A percentile compares a stretch with the other conserved stretches of the same genome.
These are phyloP conservation scores for Athalia cordata DNA, from an alignment of 2,888 invertebrate genomes.

Conservation along the genomic window DNA sequence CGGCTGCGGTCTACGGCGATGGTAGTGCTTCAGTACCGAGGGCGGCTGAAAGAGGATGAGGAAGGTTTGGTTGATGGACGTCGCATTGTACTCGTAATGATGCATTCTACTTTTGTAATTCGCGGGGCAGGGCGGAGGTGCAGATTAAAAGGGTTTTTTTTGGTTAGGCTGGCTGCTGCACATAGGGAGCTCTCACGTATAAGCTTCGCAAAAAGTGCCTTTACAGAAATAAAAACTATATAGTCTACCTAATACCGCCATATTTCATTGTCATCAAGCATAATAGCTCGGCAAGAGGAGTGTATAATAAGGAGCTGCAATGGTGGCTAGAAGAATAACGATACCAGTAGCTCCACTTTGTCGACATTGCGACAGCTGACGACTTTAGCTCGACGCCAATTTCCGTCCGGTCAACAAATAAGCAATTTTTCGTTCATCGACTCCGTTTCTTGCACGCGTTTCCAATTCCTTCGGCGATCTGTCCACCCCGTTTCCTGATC, in stretches of 20 bases:
- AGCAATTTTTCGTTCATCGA: slow-evolving; percentile 24
- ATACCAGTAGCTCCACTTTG: background rate
- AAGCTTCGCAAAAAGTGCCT: slow-evolving; percentile 51
- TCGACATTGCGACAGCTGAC: slow-evolving; percentile 6
- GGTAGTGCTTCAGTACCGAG: slow-evolving; percentile 57
- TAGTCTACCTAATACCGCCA: slow-evolving; percentile 14
- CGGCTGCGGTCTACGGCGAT: slow-evolving; percentile 61
- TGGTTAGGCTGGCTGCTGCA: no score
- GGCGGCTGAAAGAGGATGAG: slow-evolving; percentile 44
- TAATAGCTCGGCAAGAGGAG: background rate
- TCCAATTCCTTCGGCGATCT: slow-evolving; percentile 10
- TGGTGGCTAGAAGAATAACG: no score
- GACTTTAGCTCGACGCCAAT: slow-evolving; percentile 27
- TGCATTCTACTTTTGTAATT: slow-evolving; percentile 60
- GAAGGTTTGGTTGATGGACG: slow-evolving; percentile 64
- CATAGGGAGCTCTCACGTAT: slow-evolving; percentile 50
- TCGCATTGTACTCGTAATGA: slow-evolving; percentile 66
- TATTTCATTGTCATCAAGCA: slow-evolving; percentile 21
- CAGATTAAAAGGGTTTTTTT: no score
- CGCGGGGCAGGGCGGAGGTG: slow-evolving; percentile 49
- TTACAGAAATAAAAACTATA: slow-evolving; percentile 51
- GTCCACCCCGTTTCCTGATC: slow-evolving; percentile 25
- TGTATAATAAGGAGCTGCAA: background rate
- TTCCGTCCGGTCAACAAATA: slow-evolving; percentile 31
- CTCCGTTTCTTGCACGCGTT: slow-evolving; percentile 11